These are phyloP conservation scores for Listrodromus nycthemerus DNA, from an alignment of 2,888 invertebrate species.

Conservation along the genomic window DNA sequence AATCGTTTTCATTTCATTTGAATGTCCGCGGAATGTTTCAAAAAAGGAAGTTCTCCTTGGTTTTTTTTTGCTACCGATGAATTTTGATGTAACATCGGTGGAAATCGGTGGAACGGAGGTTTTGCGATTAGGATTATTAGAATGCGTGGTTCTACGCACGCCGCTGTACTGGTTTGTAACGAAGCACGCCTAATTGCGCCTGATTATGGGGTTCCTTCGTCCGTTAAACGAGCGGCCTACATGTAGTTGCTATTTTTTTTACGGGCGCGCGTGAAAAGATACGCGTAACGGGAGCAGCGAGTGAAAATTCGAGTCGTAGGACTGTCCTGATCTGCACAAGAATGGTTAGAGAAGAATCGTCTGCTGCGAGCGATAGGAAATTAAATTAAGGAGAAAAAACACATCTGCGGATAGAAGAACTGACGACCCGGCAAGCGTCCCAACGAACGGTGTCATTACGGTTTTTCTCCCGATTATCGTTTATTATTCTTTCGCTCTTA, in stretches of 20 bases:
- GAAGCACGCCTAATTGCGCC: constrained; percentile 59
- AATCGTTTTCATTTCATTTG: background rate
- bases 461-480: constrained; percentile 73
- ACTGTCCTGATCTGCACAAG: background rate
- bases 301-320: background rate
- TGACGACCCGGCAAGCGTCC: constrained; percentile 4
- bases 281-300: background rate
- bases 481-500: constrained; percentile 74
- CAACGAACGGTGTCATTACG: constrained; percentile 69
- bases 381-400: constrained; percentile 6
- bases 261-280: background rate
- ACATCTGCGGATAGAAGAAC: background rate
- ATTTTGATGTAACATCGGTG: background rate
- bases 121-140: background rate
- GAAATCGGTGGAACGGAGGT: background rate
- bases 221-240: constrained; percentile 75
- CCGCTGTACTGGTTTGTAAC: background rate
- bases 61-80: background rate
- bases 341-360: background rate
- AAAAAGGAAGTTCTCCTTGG: background rate
- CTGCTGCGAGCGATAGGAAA: background rate
- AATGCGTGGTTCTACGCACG: background rate
- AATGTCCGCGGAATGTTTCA: background rate
- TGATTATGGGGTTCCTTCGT: constrained; percentile 73
- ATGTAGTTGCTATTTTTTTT: constrained; percentile 57